Base-by-base conservation (phyloP, 2,888 invertebrate genomes). In the Drosophila paramelanica region DNA sequence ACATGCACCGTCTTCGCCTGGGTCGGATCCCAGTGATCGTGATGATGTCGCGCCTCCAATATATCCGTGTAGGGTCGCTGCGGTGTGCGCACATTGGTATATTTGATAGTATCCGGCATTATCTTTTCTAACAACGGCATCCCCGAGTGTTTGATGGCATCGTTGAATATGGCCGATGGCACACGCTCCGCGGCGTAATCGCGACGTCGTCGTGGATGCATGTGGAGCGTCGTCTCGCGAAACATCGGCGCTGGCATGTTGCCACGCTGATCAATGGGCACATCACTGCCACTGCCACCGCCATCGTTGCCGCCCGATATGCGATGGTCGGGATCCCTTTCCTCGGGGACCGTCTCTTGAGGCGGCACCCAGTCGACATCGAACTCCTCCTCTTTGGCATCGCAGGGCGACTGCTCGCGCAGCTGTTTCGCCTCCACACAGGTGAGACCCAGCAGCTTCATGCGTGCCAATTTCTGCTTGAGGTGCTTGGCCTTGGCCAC, bases 211-310 rank as follows among this genome's bases (percentile, higher is more conserved):
- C 91, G 66, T 0, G 91, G 92, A 73, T 92, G 90, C 3, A 85
- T 77, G 0, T 85, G 77, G 2, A 92, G 65, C 0, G 91, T 92
- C 3, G 91, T 81, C 62, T 92, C 91, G 0, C 92, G 85, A 43
- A 72, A 79, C 46, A 73, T 47, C 0, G 92, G 91, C 0, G 92
- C 92, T 1, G 92, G 92, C 91, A 92, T 91, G 52, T 91, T 92
- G 2, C 90, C 84, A 0, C 91, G 88, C 41, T 51, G 60, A 0
- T 67, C 70, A 1, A 85, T 31, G 3, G 86, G 78, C 27, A 80
- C 31, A 1, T 23, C 5, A 4, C 23, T 23, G 23, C 23, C 23
- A 23, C 23, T 23, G 0, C 1, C 17, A 17, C 17, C 17, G 17
- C 36, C 36, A 4, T 59, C 67, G 0, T 39, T 41, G 2, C 75